Evolutionary conservation across 2,888 invertebrate genomes (phyloP).

Genomic region (Saturnia pavonia): DNA sequence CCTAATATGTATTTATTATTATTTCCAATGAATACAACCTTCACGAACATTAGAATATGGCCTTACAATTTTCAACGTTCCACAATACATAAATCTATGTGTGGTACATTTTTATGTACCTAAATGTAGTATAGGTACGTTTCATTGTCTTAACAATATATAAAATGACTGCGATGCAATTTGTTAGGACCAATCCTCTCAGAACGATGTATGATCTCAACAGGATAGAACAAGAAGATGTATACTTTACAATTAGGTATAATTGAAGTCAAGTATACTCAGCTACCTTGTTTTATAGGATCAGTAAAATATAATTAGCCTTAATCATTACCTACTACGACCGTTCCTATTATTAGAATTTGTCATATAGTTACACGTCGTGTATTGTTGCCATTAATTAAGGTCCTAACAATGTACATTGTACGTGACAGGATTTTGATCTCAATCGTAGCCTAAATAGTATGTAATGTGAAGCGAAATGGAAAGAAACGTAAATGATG

Average conservation of each 20-base stretch:
- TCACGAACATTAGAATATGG: neutral
- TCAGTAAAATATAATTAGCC: neutral
- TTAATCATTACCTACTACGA: neutral
- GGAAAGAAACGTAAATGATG: slow-evolving; percentile 16
- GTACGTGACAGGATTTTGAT: slow-evolving; percentile 3
- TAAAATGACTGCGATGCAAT: neutral
- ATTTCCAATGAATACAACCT: neutral
- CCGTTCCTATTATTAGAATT: neutral
- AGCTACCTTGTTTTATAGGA: neutral
- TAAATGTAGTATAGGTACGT: neutral
- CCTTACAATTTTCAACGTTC: neutral
- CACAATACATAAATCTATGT: neutral
- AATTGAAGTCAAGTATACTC: neutral
- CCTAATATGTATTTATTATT: neutral
- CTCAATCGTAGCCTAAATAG: neutral
- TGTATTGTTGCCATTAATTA: neutral
- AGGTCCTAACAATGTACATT: neutral
- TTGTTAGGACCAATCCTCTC: neutral
- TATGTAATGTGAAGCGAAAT: slow-evolving; percentile 14
- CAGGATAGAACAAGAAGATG: neutral
- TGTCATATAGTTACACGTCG: neutral
- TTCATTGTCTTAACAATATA: neutral
- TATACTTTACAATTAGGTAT: neutral
- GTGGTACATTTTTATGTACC: neutral
- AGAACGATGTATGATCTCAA: neutral